Percentiles rank a stretch among this genome's conserved stretches.
phyloP scores from a whole-genome alignment of 2,113 vertebrate genomes.

The Probosciger aterrimus region DNA sequence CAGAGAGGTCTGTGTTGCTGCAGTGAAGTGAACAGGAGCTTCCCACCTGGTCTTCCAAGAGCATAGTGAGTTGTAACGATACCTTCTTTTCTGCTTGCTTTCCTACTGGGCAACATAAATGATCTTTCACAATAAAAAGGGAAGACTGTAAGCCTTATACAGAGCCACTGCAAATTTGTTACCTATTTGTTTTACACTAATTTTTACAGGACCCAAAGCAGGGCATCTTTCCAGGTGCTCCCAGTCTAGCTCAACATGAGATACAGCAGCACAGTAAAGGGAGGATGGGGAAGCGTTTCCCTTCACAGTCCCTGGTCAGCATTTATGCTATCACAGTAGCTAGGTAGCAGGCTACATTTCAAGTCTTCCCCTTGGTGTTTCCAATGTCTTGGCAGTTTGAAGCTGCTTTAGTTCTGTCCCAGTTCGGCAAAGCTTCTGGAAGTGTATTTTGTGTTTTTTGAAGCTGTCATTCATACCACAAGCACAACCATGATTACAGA shows the following conservation, averaged over 20 bases:
- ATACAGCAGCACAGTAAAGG: neutral
- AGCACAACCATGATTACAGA: constrained; percentile 52
- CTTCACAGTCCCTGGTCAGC: constrained; percentile 48
- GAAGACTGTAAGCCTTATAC: neutral
- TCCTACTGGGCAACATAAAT: constrained; percentile 49
- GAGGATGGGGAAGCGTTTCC: neutral
- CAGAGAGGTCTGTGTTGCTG: constrained; percentile 42
- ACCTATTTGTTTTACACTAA: neutral
- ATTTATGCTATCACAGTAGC: constrained; percentile 27
- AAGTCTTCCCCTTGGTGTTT: constrained; percentile 54
- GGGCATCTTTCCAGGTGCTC: neutral
- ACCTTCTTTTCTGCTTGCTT: constrained; percentile 14
- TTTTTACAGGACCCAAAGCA: neutral
- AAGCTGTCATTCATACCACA: constrained; percentile 64
- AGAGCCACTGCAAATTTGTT: neutral
- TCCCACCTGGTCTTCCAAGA: constrained; percentile 23
- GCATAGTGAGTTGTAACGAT: constrained; percentile 38
- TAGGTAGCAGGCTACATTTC: constrained; percentile 44
- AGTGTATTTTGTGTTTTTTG: constrained; percentile 64
- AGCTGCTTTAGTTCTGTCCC: constrained; percentile 48
- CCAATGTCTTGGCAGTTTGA: constrained; percentile 53
- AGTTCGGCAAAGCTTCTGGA: constrained; percentile 64
- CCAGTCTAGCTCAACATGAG: neutral
- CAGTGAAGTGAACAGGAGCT: constrained; percentile 46
- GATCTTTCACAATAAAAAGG: neutral